Evolutionary conservation across 2,888 invertebrate genomes (phyloP), one percentile per base, ranked within the genome.

Genomic region (Monochamus alternatus): DNA sequence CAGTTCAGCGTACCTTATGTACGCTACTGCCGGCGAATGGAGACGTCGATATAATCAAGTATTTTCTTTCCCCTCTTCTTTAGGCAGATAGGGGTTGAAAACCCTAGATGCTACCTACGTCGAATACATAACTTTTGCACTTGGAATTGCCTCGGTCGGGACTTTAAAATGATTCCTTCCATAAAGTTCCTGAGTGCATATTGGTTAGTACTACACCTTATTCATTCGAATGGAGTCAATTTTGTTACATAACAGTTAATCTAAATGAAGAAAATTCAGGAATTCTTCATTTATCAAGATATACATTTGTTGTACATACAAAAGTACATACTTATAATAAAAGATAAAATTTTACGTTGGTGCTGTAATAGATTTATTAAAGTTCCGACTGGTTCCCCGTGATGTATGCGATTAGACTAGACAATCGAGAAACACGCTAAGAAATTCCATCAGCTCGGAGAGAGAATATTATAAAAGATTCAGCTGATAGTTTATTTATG

Each of bases 381-480:
- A 38, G 38, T 5, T 38, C 38, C 38, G 3, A 38, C 3, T 38
- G 5, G 38, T 38, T 38, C 38, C 38, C 38, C 3, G 38, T 38
- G 38, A 38, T 38, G 5, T 38, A 38, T 38, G 38, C 38, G 3
- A 38, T 38, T 38, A 38, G 38, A 38, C 3, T 38, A 51, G 8
- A 51, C 51, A 51, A 51, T 51, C n/a, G n/a, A 14, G 55, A 22
- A 55, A 22, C 14, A 3, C 55, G 55, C 55, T n/a, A 10, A 55
- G 55, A 55, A 55, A 55, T 55, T 55, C 55, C 55, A 55, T 55
- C 14, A 55, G 55, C 55, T n/a, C 14, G n/a, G 55, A 55, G 55
- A n/a, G 5, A 10, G 55, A 55, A 55, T 55, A 55, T 55, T 47
- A 47, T 64, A 64, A 64, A 64, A 30, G 22, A 30, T 64, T 64